Evolutionary conservation across 92 coral and sea anemone species (phyloP).

Genomic region (Pocillopora grandis): DNA sequence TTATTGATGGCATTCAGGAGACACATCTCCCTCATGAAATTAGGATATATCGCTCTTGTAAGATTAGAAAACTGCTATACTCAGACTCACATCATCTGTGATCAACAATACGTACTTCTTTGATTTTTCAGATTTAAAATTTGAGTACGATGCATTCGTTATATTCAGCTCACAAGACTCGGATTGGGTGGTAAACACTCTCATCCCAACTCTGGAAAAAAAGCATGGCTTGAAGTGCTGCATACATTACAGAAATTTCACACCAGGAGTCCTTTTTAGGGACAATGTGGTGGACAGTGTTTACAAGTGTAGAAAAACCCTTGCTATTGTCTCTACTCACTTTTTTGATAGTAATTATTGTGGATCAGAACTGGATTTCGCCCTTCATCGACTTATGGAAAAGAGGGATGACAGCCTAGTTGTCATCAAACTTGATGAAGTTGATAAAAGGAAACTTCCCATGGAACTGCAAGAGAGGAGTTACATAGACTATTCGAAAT

Average conservation of each 20-base stretch:
- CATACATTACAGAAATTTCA: conserved; percentile 38
- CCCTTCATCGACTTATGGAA: neutral
- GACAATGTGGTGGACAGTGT: conserved; percentile 29
- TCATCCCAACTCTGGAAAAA: conserved; percentile 3
- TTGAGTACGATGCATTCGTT: conserved; percentile 21
- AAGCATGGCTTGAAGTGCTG: conserved; percentile 24
- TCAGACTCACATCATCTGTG: too few relatives aligned
- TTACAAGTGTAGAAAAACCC: neutral
- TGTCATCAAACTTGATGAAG: conserved; percentile 2
- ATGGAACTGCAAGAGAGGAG: neutral
- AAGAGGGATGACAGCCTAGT: conserved; percentile 16
- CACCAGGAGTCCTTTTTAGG: conserved; percentile 4
- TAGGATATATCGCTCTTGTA: too few relatives aligned
- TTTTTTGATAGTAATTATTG: conserved; percentile 20
- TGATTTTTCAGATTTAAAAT: neutral
- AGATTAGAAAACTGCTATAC: too few relatives aligned
- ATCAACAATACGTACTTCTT: neutral
- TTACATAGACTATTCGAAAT: conserved; percentile 5
- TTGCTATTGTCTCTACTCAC: conserved; percentile 20
- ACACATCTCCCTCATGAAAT: too few relatives aligned
- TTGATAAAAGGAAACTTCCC: neutral
- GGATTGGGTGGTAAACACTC: conserved; percentile 8
- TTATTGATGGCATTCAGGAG: too few relatives aligned
- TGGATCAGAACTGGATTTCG: conserved; percentile 7
- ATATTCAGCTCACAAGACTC: conserved; percentile 12